Conservation (phyloP, 2,888 invertebrate genomes). For the Caenorhabditis doughertyi region DNA sequence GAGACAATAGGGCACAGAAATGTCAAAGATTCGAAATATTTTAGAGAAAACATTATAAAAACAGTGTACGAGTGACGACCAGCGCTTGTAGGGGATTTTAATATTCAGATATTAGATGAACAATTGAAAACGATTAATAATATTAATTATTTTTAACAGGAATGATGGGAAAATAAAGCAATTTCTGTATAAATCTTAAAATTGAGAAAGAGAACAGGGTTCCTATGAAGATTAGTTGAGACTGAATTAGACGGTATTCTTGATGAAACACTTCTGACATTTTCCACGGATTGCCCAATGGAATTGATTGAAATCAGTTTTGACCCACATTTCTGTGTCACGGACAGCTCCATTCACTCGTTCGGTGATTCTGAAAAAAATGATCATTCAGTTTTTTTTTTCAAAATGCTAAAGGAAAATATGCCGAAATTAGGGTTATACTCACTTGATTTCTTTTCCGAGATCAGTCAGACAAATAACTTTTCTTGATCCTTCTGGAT, state of each 20-base stretch:
- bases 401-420: too few species aligned
- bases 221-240: background rate
- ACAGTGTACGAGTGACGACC: slow-evolving; percentile 20
- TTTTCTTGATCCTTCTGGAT: slow-evolving; percentile 75
- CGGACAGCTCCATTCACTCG: slow-evolving; percentile 71
- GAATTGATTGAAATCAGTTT: slow-evolving; percentile 78
- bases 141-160: background rate
- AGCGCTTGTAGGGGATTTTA: slow-evolving; percentile 23
- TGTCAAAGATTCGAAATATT: slow-evolving; percentile 5
- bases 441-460: slow-evolving; percentile 73
- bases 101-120: background rate
- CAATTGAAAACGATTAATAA: background rate
- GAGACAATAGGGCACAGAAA: slow-evolving; percentile 9
- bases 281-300: slow-evolving; percentile 79
- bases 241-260: slow-evolving; percentile 7
- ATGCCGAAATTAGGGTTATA: background rate
- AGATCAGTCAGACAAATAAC: slow-evolving; percentile 72
- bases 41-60: background rate
- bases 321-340: slow-evolving; percentile 77
- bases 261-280: slow-evolving; percentile 71
- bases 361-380: slow-evolving; percentile 72
- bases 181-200: background rate
- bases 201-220: background rate
- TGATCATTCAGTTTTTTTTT: background rate
- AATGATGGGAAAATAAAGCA: slow-evolving; percentile 32